Percentiles rank a stretch among this genome's conserved stretches.
phyloP scores from a whole-genome alignment of 1,140 invertebrate species.

The Macrocentrus cingulum region DNA sequence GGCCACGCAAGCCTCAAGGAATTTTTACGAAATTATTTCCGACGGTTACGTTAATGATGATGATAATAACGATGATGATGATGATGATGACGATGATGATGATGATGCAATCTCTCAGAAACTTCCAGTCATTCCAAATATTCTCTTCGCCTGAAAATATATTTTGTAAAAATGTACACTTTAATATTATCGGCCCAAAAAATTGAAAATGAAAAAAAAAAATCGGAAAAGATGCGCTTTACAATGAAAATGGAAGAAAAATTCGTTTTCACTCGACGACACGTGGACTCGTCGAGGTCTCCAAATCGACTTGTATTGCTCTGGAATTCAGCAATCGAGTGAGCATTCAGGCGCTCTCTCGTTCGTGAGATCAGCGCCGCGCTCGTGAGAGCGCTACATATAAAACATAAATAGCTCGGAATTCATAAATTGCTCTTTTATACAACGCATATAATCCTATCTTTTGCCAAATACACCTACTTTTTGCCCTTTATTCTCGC shows the following conservation, averaged over 20 bases:
- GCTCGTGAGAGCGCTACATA: conserved; percentile 13
- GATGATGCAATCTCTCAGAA: background rate
- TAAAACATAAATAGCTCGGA: conserved; percentile 33
- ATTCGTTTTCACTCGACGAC: too few relatives aligned
- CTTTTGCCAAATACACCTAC: conserved; percentile 6
- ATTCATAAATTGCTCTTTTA: conserved; percentile 43
- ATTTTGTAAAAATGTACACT: background rate
- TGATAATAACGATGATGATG: background rate
- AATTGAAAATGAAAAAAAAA: background rate
- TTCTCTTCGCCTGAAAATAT: background rate
- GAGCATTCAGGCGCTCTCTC: conserved; percentile 34
- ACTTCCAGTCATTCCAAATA: background rate
- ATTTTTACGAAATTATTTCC: too few relatives aligned
- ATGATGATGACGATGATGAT: background rate
- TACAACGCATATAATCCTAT: conserved; percentile 22
- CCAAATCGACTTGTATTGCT: conserved; percentile 25
- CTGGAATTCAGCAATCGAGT: conserved; percentile 42
- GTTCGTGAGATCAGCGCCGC: background rate
- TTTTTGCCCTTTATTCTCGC: conserved; percentile 20
- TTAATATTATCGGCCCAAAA: background rate
- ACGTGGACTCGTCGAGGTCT: conserved; percentile 16
- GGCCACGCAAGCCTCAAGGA: too few relatives aligned
- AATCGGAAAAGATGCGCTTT: too few relatives aligned
- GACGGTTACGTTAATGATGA: background rate
- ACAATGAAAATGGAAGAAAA: too few relatives aligned